Evolutionary conservation across 2,113 vertebrate species (phyloP).

Genomic region (Bagarius yarrelli): DNA sequence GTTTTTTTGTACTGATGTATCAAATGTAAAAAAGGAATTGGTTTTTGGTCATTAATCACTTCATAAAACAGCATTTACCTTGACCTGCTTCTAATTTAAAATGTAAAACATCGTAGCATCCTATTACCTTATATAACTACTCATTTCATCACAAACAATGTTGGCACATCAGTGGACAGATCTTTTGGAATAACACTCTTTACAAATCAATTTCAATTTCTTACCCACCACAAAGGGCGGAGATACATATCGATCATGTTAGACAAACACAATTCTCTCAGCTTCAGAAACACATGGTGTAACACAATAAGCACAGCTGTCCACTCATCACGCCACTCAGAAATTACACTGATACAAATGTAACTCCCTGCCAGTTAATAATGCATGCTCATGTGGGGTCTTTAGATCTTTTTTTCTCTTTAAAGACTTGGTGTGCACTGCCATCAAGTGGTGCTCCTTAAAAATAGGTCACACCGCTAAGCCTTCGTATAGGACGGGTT

Average conservation of each 20-base stretch:
- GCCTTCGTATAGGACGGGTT: background rate
- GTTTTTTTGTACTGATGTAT: background rate
- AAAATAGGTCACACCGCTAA: slow-evolving; percentile 31
- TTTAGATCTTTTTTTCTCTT: background rate
- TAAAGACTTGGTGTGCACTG: slow-evolving; percentile 44
- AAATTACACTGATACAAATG: slow-evolving; percentile 47
- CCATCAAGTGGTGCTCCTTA: slow-evolving; percentile 44
- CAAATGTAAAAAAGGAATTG: no score
- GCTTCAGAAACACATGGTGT: slow-evolving; percentile 43
- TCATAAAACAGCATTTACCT: slow-evolving; percentile 30
- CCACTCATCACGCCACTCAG: slow-evolving; percentile 38
- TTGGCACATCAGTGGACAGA: slow-evolving; percentile 38
- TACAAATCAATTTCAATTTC: slow-evolving; percentile 56
- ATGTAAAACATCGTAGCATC: slow-evolving; percentile 35
- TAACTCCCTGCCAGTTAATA: slow-evolving; percentile 30
- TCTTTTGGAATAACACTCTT: slow-evolving; percentile 50
- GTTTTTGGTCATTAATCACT: slow-evolving; percentile 14
- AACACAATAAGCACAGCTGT: slow-evolving; percentile 46
- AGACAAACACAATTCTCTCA: slow-evolving; percentile 52
- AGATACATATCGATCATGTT: slow-evolving; percentile 53
- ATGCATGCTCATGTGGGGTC: background rate
- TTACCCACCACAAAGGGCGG: slow-evolving; percentile 46
- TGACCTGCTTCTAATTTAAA: slow-evolving; percentile 8
- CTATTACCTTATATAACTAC: slow-evolving; percentile 41
- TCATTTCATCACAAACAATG: slow-evolving; percentile 46